These are phyloP conservation scores for Hofmannophila pseudospretella DNA, from an alignment of 2,888 invertebrate genomes.

Conservation along the genomic window DNA sequence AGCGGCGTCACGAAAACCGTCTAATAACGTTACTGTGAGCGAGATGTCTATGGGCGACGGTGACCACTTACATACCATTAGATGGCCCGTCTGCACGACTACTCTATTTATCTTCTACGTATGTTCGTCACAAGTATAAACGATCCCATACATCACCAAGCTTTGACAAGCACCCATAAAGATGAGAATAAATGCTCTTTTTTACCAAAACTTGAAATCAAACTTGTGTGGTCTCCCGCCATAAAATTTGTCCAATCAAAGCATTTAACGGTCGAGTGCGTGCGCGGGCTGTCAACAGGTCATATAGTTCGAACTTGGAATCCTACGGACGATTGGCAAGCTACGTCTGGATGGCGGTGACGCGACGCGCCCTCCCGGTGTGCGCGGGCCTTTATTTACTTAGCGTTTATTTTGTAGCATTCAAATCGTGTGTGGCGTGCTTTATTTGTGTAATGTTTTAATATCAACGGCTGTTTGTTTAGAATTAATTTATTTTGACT, in stretches of 20 bases:
- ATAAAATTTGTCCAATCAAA: conserved; percentile 38
- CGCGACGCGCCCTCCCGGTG: conserved; percentile 22
- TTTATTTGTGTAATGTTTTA: conserved; percentile 21
- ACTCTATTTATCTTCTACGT: no score
- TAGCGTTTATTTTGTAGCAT: conserved; percentile 1
- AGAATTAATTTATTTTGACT: background rate
- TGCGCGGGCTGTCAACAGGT: conserved; percentile 24
- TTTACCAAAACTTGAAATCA: no score
- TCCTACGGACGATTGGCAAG: conserved; percentile 35
- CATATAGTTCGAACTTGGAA: conserved; percentile 30
- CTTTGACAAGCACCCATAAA: no score
- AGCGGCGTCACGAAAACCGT: no score
- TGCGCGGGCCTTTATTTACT: conserved; percentile 17
- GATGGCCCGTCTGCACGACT: no score
- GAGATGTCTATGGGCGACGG: no score
- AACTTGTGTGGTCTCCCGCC: conserved; percentile 25
- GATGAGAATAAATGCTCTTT: no score
- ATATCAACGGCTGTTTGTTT: background rate
- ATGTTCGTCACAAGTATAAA: no score
- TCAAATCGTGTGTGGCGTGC: conserved; percentile 11
- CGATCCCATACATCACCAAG: no score
- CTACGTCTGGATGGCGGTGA: conserved; percentile 19
- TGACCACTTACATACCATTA: no score
- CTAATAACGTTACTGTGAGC: no score
- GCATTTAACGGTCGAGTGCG: conserved; percentile 25